Evolutionary conservation across 2,797 vertebrate genomes (phyloP).

Genomic region (Bradypodion pumilum): DNA sequence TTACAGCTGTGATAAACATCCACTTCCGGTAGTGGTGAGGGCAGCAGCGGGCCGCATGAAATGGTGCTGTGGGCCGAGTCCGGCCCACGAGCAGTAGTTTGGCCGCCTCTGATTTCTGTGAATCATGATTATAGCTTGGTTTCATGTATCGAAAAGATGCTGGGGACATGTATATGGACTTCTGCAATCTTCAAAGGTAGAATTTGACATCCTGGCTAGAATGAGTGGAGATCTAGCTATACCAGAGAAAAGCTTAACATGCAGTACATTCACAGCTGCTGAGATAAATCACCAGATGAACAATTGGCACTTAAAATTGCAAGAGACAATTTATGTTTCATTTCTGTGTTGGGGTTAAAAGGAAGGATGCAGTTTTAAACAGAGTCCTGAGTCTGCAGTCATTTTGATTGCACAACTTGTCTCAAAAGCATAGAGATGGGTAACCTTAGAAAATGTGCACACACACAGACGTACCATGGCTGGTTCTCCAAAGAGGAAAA

Average conservation of each 20-base stretch:
- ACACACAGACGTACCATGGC: too few species aligned
- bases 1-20: too few species aligned
- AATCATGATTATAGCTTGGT: background rate
- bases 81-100: too few species aligned
- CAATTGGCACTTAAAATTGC: background rate
- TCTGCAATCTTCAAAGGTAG: background rate
- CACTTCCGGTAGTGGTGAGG: too few species aligned
- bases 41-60: too few species aligned
- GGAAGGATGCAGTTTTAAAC: background rate
- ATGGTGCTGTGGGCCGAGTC: too few species aligned
- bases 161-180: background rate
- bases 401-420: background rate
- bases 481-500: background rate
- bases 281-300: too few species aligned
- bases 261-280: background rate
- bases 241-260: background rate
- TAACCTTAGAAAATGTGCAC: background rate
- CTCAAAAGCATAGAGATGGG: background rate
- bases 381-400: background rate
- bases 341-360: background rate
- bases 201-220: background rate
- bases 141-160: rapidly evolving
- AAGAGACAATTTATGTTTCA: background rate
- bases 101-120: too few species aligned
- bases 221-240: background rate